Percentiles rank a stretch among this genome's conserved stretches.
Evolutionary conservation across 2,888 invertebrate genomes (phyloP).

Genomic region (Heliconius ethilla): DNA sequence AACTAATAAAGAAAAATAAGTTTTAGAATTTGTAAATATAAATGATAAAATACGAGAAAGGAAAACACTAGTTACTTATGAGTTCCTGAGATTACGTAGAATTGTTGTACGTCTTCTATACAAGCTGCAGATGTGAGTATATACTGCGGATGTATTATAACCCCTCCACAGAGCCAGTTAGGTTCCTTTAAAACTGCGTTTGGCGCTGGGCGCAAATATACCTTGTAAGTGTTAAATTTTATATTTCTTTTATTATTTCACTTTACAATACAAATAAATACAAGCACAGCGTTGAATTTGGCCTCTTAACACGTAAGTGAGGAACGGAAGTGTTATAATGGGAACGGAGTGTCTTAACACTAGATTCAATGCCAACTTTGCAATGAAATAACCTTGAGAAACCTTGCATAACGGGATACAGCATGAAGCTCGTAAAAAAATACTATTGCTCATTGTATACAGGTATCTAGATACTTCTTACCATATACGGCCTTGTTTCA

Average conservation of each 20-base stretch:
- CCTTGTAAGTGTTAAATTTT: conserved; percentile 50
- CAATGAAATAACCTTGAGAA: no score
- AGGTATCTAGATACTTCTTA: conserved; percentile 40
- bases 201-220: conserved; percentile 61
- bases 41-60: not conserved
- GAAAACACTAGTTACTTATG: conserved; percentile 49
- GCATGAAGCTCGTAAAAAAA: not conserved
- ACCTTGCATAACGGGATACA: no score
- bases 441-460: no score
- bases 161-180: conserved; percentile 70
- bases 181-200: conserved; percentile 40
- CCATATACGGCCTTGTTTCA: conserved; percentile 68
- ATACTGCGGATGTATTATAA: conserved; percentile 62
- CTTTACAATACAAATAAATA: no score
- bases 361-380: no score
- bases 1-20: no score
- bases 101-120: conserved; percentile 67
- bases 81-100: conserved; percentile 69
- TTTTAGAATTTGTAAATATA: no score
- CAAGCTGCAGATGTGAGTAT: conserved; percentile 73
- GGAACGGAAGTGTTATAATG: no score
- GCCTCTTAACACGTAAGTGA: no score
- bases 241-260: not conserved
- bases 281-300: no score
- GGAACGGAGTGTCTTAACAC: not conserved